These are phyloP conservation scores for Furnarius figulus DNA, from an alignment of 2,113 vertebrate species.

Conservation along the genomic window DNA sequence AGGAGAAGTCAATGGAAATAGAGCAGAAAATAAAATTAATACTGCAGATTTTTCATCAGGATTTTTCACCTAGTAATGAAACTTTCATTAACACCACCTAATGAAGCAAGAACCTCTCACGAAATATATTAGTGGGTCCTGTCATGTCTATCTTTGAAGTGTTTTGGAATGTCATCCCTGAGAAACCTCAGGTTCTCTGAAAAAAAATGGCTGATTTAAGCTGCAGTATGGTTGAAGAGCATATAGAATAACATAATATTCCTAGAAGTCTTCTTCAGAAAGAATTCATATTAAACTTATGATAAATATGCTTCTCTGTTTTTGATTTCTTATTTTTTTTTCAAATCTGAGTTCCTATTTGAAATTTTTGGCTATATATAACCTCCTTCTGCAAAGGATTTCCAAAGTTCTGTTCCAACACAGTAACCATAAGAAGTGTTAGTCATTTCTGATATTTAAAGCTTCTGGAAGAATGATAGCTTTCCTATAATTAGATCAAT, in stretches of 20 bases:
- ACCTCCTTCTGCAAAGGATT: background rate
- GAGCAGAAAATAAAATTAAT: background rate
- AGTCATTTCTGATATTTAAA: slow-evolving; percentile 16
- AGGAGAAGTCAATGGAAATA: background rate
- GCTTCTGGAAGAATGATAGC: background rate
- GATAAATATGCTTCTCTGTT: background rate
- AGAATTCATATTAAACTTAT: background rate
- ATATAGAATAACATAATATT: background rate
- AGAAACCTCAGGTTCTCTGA: background rate
- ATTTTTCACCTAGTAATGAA: background rate
- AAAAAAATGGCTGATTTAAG: background rate
- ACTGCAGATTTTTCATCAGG: background rate
- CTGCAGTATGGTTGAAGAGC: background rate
- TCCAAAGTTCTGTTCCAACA: background rate
- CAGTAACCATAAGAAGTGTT: background rate
- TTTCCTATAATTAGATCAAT: background rate
- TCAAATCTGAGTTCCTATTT: background rate
- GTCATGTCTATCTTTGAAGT: background rate
- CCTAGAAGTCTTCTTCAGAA: background rate
- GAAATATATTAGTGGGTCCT: background rate
- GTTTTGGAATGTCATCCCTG: background rate
- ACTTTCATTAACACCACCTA: background rate
- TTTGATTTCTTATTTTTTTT: background rate
- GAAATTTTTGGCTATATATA: background rate
- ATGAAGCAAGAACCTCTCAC: background rate